Evolutionary conservation across 1,140 invertebrate genomes (phyloP), one percentile per base, ranked within the genome.

Genomic region (Solenopsis fugax): DNA sequence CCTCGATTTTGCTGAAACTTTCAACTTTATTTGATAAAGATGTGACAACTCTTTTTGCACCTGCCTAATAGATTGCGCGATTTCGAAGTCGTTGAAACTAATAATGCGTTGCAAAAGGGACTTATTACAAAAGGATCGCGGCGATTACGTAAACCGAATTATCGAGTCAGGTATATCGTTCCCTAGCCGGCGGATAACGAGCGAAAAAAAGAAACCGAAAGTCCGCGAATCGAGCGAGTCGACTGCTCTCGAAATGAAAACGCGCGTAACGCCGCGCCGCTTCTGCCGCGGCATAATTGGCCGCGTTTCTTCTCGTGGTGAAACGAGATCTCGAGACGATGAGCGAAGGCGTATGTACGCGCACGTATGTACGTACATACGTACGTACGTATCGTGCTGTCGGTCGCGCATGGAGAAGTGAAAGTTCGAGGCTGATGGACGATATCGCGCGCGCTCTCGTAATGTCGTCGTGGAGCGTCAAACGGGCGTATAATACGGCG

Each of bases 361-460:
- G 9, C 24, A 12, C 5, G 54, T 2, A 65, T 2, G 29, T 60
- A 48, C 18, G 64, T 41, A 67, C 37, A 37, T 65, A 45, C 16
- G 34, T 18, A 62, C 29, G 24, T 41, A 56, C 67, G 29, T 67
- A 77, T 88, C 84, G 62, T 56, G 75, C 80, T 54, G 88, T 81
- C 84, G 85, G 88, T 86, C 82, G 87, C 84, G 78, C 60, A 89
- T 82, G 87, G 71, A 88, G 86, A 89, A 89, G 88, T 89, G 88
- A 89, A 89, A 89, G 88, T 89, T 89, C 87, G 88, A 77, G 87
- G 84, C 84, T 89, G 88, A 89, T 77, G 87, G 78, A 89, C 88
- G 88, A 76, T 89, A 89, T 89, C 88, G 75, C 64, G 64, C 64
- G 18, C 69, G 76, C 88, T 89, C 88, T 76, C 76, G 72, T 89